Percentiles rank a stretch among this genome's conserved stretches.
Conservation (phyloP, 2,888 invertebrate genomes). For the Himalopsyche japonica region DNA sequence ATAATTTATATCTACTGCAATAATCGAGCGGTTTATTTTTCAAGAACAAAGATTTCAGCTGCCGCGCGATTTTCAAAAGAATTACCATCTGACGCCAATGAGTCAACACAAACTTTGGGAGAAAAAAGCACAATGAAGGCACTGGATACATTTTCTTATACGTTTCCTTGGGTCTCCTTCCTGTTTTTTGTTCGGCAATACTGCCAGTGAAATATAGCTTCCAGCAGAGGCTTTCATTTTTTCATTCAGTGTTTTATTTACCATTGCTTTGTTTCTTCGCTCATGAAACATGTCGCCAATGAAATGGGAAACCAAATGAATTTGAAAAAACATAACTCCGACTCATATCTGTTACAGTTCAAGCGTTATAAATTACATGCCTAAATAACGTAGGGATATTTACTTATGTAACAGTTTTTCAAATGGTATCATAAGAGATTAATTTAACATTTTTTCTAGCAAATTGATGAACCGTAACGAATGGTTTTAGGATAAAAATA, state of each 20-base stretch:
- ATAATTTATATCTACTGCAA: slow-evolving; percentile 7
- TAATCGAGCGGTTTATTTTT: slow-evolving; percentile 22
- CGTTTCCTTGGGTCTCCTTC: slow-evolving; percentile 17
- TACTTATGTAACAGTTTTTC: too few relatives aligned
- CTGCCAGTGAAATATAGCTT: slow-evolving; percentile 24
- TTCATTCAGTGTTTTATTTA: not conserved
- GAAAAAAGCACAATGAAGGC: slow-evolving; percentile 11
- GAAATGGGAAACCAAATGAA: not conserved
- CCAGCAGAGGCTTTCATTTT: slow-evolving; percentile 6
- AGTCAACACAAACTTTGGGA: slow-evolving; percentile 20
- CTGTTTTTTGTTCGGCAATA: slow-evolving; percentile 20
- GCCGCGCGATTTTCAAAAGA: slow-evolving; percentile 6
- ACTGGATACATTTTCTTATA: slow-evolving; percentile 18
- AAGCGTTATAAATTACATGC: too few relatives aligned
- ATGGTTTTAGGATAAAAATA: too few relatives aligned
- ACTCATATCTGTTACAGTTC: too few relatives aligned
- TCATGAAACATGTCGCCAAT: not conserved
- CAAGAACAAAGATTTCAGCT: slow-evolving; percentile 9
- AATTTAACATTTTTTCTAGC: too few relatives aligned
- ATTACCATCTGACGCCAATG: slow-evolving; percentile 30
- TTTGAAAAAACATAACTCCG: not conserved
- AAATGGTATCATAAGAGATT: too few relatives aligned
- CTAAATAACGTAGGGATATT: too few relatives aligned
- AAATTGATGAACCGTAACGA: too few relatives aligned
- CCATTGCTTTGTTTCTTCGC: not conserved